A percentile compares a stretch with the other conserved stretches of the same genome.
phyloP scores from a whole-genome alignment of 2,797 vertebrate genomes.

The Melanotaenia boesemani region DNA sequence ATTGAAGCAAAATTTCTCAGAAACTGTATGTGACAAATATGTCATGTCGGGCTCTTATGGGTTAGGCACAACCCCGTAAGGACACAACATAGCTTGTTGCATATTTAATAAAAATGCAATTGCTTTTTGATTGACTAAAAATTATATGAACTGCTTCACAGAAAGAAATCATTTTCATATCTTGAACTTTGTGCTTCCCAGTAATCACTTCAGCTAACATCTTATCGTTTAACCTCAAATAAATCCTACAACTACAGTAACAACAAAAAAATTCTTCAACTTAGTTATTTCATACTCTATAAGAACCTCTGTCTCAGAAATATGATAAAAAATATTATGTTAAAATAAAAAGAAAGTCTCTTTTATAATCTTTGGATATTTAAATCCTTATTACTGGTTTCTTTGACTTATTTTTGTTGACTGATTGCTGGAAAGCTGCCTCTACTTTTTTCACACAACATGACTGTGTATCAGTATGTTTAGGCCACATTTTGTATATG shows the following conservation, averaged over 20 bases:
- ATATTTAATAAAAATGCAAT: background rate
- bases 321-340: background rate
- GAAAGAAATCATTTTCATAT: background rate
- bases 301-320: background rate
- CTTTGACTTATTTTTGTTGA: background rate
- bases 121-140: constrained; percentile 1
- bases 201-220: background rate
- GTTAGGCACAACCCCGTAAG: background rate
- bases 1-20: too few relatives aligned
- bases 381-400: background rate
- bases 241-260: constrained; percentile 3
- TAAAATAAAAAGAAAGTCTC: background rate
- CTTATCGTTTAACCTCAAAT: background rate
- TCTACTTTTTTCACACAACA: background rate
- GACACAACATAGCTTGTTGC: background rate
- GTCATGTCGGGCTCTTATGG: too few relatives aligned
- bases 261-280: background rate
- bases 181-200: background rate
- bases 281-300: background rate
- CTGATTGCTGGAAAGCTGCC: background rate
- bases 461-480: constrained; percentile 44
- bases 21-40: too few relatives aligned
- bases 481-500: constrained; percentile 34
- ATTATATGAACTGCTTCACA: background rate
- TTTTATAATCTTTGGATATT: background rate